These are phyloP conservation scores for Odontomachus brunneus DNA, from an alignment of 1,140 invertebrate genomes.

Conservation along the genomic window DNA sequence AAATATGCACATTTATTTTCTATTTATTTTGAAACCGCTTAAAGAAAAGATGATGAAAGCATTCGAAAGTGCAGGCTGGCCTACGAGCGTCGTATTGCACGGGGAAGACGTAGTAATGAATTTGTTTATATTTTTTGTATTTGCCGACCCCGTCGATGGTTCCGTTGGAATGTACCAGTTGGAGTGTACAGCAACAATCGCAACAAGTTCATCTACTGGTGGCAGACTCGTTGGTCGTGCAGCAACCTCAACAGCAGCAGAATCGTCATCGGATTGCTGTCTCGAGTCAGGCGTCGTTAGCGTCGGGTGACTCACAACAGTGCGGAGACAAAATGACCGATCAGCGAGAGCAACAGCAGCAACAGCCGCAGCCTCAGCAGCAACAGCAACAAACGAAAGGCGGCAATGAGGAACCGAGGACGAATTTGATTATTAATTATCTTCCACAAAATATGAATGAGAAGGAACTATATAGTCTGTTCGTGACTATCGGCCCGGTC, in stretches of 20 bases:
- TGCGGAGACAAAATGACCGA: not conserved
- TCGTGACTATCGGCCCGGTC: conserved; percentile 93
- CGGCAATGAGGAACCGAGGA: conserved; percentile 83
- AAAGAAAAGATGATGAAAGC: conserved; percentile 68
- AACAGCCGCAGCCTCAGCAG: conserved; percentile 64
- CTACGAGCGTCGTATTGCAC: conserved; percentile 75
- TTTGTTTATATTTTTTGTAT: conserved; percentile 87
- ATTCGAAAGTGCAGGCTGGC: conserved; percentile 70
- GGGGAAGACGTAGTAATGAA: conserved; percentile 83
- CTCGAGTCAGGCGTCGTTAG: conserved; percentile 48
- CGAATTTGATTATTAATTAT: conserved; percentile 98
- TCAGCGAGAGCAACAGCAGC: conserved; percentile 24
- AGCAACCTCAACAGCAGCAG: conserved; percentile 66
- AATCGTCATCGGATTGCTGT: conserved; percentile 48
- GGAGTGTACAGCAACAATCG: conserved; percentile 73
- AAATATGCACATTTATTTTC: conserved; percentile 84
- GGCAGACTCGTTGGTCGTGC: conserved; percentile 36
- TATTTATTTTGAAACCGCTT: conserved; percentile 83
- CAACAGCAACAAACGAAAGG: conserved; percentile 67
- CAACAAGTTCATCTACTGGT: conserved; percentile 52
- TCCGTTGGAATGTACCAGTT: conserved; percentile 80
- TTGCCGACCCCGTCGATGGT: conserved; percentile 82
- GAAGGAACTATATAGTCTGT: conserved; percentile 95
- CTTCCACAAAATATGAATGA: conserved; percentile 97
- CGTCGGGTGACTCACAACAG: conserved; percentile 28